A percentile compares a stretch with the other conserved stretches of the same genome.
Evolutionary conservation across 2,113 vertebrate genomes (phyloP).

Genomic region (Caracal caracal): DNA sequence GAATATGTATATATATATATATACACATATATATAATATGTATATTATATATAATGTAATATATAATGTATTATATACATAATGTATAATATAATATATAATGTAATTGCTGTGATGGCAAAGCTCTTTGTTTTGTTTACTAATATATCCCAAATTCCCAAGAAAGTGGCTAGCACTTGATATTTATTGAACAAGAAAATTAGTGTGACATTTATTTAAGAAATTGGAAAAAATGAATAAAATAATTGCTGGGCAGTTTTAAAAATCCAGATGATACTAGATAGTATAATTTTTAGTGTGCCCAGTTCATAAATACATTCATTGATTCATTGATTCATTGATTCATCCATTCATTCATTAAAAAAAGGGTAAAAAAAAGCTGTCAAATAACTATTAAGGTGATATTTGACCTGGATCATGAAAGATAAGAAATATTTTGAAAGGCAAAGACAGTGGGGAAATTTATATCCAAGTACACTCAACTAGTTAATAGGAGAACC

Average conservation of each 20-base stretch:
- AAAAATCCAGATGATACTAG: neutral
- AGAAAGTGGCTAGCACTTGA: neutral
- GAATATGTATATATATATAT: no score
- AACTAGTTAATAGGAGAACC: neutral
- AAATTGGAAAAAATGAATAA: neutral
- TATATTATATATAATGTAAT: neutral
- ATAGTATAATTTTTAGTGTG: neutral
- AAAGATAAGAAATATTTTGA: slow-evolving; percentile 15
- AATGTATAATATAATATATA: neutral
- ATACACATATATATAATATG: no score
- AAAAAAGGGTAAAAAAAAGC: neutral
- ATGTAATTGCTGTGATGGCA: neutral
- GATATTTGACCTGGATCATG: neutral
- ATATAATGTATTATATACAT: neutral
- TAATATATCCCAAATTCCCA: neutral
- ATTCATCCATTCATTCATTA: neutral
- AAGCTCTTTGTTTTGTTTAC: neutral
- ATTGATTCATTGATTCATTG: neutral
- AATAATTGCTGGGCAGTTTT: neutral
- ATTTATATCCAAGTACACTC: neutral
- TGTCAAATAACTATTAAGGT: neutral
- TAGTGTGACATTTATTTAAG: neutral
- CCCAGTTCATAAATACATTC: neutral
- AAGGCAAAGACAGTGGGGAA: neutral
- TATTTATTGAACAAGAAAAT: neutral